Base-by-base conservation (phyloP, 2,113 vertebrate genomes). In the Sitta europaea region DNA sequence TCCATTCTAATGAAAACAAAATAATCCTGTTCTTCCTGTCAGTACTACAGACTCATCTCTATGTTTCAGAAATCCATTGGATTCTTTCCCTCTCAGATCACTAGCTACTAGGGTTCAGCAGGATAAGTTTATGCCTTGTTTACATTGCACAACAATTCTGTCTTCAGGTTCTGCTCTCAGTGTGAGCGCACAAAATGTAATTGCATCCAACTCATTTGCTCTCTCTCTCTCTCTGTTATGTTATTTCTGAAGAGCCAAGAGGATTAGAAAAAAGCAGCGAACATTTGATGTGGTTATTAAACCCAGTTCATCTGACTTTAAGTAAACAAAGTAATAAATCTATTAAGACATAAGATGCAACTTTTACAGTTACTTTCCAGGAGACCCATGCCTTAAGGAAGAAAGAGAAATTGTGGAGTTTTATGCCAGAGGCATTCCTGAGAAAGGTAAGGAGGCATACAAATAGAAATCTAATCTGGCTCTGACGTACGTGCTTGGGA, bases 401-500 rank as follows among this genome's bases (percentile, higher is more conserved):
- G 76, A 36, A 73, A 66, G 72, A 88, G 59, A 86, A 71, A 80
- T 25, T 22, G 57, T 67, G 55, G 67, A 47, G 57, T 40, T 87
- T 65, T 71, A 35, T 65, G 73, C 80, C 10, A 0, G 57, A 89
- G 80, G 83, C 86, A 78, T 90, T 96, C 77, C 65, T 5, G 15
- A 91, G 84, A 48, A 95, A 95, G 95, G 95, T 96, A 94, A 94
- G 25, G 77, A 96, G 84, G 70, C 68, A 89, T 89, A 91, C 89
- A 94, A 96, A 96, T 94, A 91, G 95, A 78, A 96, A 96, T 90
- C 77, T 97, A 95, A 96, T 96, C 95, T 96, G 91, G 42, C 72
- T 78, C 80, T 96, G 91, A 97, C 77, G 70, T 91, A 38, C 12
- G 61, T 89, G 73, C 94, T 81, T 2, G 11, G 68, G 76, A 83